phyloP scores from a whole-genome alignment of 2,888 invertebrate species.

The Harmothoe impar region DNA sequence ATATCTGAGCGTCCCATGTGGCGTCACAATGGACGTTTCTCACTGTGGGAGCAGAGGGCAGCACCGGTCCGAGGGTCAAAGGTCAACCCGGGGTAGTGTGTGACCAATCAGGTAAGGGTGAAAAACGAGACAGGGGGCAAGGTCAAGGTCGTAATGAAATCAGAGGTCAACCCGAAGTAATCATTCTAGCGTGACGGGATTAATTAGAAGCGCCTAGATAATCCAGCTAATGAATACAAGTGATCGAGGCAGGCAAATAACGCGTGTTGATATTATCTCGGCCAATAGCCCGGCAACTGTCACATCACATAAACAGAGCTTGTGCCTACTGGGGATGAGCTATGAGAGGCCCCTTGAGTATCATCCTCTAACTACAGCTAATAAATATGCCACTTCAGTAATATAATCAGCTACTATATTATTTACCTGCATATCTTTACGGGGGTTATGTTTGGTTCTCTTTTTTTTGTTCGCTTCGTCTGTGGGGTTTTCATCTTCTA shows the following conservation, averaged over 20 bases:
- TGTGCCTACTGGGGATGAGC: not conserved
- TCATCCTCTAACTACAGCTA: no score
- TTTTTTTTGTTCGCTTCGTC: no score
- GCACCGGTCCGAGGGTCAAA: not conserved
- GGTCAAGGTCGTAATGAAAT: conserved; percentile 42
- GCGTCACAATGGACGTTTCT: not conserved
- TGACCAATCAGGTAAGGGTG: conserved; percentile 4
- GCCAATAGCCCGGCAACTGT: not conserved
- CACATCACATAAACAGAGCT: not conserved
- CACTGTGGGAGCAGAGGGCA: not conserved
- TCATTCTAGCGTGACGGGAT: conserved; percentile 8
- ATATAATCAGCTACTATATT: no score
- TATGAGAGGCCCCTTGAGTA: no score
- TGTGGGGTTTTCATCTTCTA: no score
- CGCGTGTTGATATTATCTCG: conserved; percentile 5
- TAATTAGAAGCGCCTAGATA: not conserved
- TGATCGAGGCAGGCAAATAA: conserved; percentile 23
- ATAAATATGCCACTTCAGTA: no score
- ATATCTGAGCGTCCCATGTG: no score
- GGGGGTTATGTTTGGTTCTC: no score
- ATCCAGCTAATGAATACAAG: conserved; percentile 30
- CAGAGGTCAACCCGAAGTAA: conserved; percentile 27
- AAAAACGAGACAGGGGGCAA: conserved; percentile 19
- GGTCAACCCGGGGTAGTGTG: not conserved
- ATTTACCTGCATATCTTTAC: no score